phyloP scores from a whole-genome alignment of 2,113 vertebrate species.

The Perca fluviatilis region DNA sequence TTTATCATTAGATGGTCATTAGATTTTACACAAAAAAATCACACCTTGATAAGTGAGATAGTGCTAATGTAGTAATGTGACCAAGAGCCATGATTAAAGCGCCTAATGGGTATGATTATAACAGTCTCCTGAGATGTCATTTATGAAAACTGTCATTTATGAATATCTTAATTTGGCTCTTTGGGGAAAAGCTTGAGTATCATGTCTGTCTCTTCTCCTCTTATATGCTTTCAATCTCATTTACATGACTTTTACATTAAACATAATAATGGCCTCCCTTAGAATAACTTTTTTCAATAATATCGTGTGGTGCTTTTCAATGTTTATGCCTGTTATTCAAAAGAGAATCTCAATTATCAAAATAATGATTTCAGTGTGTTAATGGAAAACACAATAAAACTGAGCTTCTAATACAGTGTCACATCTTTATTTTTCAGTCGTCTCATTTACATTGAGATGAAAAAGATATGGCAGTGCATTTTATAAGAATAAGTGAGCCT shows the following conservation, averaged over 20 bases:
- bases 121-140: neutral
- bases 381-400: neutral
- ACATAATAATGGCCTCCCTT: neutral
- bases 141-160: neutral
- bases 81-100: neutral
- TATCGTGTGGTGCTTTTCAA: neutral
- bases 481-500: neutral
- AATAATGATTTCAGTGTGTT: neutral
- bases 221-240: constrained; percentile 9
- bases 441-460: constrained; percentile 43
- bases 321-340: neutral
- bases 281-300: neutral
- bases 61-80: neutral
- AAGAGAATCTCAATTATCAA: neutral
- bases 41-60: neutral
- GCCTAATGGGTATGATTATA: neutral
- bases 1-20: neutral
- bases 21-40: neutral
- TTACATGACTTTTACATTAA: constrained; percentile 1
- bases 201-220: neutral
- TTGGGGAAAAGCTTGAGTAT: neutral
- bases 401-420: neutral
- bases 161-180: neutral
- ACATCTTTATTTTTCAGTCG: neutral
- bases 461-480: neutral